Conservation (phyloP, 1,140 invertebrate genomes). For the Leptinotarsa defecta region DNA sequence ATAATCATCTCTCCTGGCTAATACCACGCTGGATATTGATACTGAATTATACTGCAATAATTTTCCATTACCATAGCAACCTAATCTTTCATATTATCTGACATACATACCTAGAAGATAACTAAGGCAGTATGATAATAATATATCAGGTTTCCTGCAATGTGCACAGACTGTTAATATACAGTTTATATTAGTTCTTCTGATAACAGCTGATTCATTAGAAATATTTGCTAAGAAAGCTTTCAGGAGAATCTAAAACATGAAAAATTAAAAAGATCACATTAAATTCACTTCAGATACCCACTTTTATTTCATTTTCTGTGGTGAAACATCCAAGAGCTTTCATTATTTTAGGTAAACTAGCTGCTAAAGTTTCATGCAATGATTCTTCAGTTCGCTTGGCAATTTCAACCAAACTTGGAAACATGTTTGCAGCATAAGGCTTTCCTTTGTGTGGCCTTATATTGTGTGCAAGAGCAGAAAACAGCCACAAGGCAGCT, state of each 20-base stretch:
- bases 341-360: conserved; percentile 72
- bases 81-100: too few species aligned
- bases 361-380: conserved; percentile 71
- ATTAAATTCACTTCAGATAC: neutral
- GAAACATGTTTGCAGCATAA: conserved; percentile 75
- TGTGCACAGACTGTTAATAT: conserved; percentile 50
- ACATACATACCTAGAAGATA: conserved; percentile 48
- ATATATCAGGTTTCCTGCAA: conserved; percentile 50
- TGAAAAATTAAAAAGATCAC: neutral
- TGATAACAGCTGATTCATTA: conserved; percentile 49
- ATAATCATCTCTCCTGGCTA: too few species aligned
- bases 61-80: too few species aligned
- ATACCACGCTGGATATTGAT: too few species aligned
- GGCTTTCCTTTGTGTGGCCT: conserved; percentile 77
- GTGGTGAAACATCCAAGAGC: conserved; percentile 73
- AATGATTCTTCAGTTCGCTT: conserved; percentile 73
- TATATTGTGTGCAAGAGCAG: conserved; percentile 70
- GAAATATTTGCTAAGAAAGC: conserved; percentile 52
- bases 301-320: conserved; percentile 78
- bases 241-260: conserved; percentile 48
- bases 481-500: conserved; percentile 76
- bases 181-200: conserved; percentile 50
- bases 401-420: conserved; percentile 70
- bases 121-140: conserved; percentile 50
- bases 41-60: too few species aligned